Conservation (phyloP, 2,797 vertebrate genomes). For the Enteromius trimaculatus region DNA sequence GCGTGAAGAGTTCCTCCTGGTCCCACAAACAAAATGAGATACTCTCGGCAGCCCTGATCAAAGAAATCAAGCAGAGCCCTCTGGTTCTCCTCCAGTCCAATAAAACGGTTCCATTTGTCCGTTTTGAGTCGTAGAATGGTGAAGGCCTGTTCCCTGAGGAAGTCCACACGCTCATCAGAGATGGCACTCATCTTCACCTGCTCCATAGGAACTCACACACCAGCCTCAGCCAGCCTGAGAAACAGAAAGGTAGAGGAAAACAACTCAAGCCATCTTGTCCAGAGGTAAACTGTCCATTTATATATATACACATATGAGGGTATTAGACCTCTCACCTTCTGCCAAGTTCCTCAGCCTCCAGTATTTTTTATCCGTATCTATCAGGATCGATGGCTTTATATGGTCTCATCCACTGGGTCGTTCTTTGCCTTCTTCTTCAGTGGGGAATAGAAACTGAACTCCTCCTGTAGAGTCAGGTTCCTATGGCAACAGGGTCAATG, state of each 20-base stretch:
- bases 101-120: slow-evolving; percentile 86
- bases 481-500: slow-evolving; percentile 39
- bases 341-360: neutral
- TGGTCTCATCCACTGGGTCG: neutral
- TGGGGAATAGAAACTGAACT: slow-evolving; percentile 48
- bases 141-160: slow-evolving; percentile 80
- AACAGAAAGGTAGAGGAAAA: neutral
- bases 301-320: neutral
- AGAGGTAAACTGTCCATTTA: neutral
- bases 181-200: slow-evolving; percentile 72
- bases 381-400: neutral
- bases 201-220: slow-evolving; percentile 71
- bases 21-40: slow-evolving; percentile 77
- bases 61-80: slow-evolving; percentile 80
- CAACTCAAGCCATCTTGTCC: neutral
- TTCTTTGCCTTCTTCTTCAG: neutral
- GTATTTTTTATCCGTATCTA: slow-evolving; percentile 3
- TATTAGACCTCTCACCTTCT: slow-evolving; percentile 6
- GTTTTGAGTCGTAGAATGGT: slow-evolving; percentile 80
- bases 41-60: slow-evolving; percentile 73
- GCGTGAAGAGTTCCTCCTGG: slow-evolving; percentile 79
- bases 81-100: slow-evolving; percentile 83
- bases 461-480: slow-evolving; percentile 36
- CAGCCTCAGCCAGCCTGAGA: slow-evolving; percentile 74
- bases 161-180: slow-evolving; percentile 82